Base-by-base conservation (phyloP, 2,888 invertebrate genomes). In the Melolontha melolontha region DNA sequence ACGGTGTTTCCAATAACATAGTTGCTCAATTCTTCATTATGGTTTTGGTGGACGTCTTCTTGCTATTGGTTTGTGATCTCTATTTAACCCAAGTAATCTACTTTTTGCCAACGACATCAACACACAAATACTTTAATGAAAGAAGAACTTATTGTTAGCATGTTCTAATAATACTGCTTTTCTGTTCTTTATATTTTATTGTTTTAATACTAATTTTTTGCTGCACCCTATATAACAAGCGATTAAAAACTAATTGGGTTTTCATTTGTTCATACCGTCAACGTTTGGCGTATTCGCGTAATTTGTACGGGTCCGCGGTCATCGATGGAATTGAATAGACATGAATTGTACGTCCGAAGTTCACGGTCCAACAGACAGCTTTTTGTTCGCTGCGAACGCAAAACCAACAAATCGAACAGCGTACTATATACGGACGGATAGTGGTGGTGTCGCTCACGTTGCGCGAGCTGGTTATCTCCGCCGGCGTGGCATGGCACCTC, bases 351-450 rank as follows among this genome's bases (percentile, higher is more conserved):
- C 42, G 59, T 42, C 54, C 52, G 52, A 44, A 54, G n/a, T 75
- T 75, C 70, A 75, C 72, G 74, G 68, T 70, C 71, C 71, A 70
- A 51, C 72, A 73, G 75, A 71, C 73, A 70, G 73, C 71, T 75
- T 76, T 76, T 75, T 74, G 74, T 72, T 70, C 55, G 51, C 27
- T 41, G 27, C 64, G 39, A 63, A 34, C 22, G 27, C 22, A 27
- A 62, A 39, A 62, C 64, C 51, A 29, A 52, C 47, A 16, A 47
- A 34, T 34, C 64, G 41, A 64, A 40, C 27, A 10, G 14, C 14
- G 47, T 16, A 49, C 64, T 27, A 12, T 41, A 14, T 14, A 16
- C 64, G 52, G 22, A 52, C 52, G 29, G 64, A 54, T 29, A 34
- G 29, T 6, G 5, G 11, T 51, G 22, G 51, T 52, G 44, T 12